Evolutionary conservation across 2,888 invertebrate species (phyloP), one percentile per base, ranked within the genome.

Genomic region (Sesia bembeciformis): DNA sequence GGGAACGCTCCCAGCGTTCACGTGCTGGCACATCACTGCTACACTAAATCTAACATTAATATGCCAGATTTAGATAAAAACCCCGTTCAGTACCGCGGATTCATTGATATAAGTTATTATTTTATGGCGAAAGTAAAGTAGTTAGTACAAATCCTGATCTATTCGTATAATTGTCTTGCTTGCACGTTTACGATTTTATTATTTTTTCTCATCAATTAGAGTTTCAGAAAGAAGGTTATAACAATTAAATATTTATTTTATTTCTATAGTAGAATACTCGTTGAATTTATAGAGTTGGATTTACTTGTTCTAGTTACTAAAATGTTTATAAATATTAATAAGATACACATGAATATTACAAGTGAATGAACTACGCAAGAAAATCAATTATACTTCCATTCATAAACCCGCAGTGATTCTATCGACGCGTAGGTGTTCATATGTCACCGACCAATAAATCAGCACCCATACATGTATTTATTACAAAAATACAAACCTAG

Each of bases 1-100:
- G 89, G 88, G 89, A 89, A 88, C 78, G 76, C 87, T 89, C 89
- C 87, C 89, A 89, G 87, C 80, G 82, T 81, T 87, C 84, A 84
- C 81, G 83, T 84, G 83, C 80, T 77, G 69, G 70, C 77, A 78
- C 82, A 78, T 78, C 81, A 76, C 73, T 81, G 72, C 72, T 75
- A 78, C 75, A 74, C 76, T 79, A 84, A 85, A 85, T 84, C 75
- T 81, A 75, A 79, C 80, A 85, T 84, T 84, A 84, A 83, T 83
- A 82, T 84, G 77, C 80, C 76, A 84, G 81, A 85, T 78, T 81
- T 74, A 80, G 76, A 86, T 82, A 83, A 81, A 74, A 67, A 58
- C 65, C 62, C 63, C 58, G 54, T 64, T 67, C 60, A 61, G 63
- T 61, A 55, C 53, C 56, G 58, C 60, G 55, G 65, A 68, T 68